Percentiles rank a stretch among this genome's conserved stretches.
Evolutionary conservation across 1,140 invertebrate genomes (phyloP).

Genomic region (Hycleus phaleratus): DNA sequence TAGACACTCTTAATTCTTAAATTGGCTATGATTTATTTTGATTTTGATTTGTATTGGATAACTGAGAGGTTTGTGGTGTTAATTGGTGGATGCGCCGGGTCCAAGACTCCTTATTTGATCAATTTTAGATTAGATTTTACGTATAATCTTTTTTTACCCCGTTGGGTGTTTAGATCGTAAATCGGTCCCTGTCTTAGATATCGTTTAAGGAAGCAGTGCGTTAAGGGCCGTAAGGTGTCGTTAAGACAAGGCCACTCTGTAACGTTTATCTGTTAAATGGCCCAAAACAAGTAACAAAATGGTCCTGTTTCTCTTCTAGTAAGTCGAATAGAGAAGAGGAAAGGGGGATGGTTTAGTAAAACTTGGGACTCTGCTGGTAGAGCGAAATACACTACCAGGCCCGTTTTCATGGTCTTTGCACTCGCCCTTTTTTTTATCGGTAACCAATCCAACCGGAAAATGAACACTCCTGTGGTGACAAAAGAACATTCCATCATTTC

Average conservation of each 20-base stretch:
- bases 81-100: no score
- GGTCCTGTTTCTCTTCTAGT: constrained; percentile 18
- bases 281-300: constrained; percentile 39
- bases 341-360: no score
- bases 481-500: constrained; percentile 42
- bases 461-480: constrained; percentile 40
- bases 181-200: constrained; percentile 25
- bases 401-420: constrained; percentile 30
- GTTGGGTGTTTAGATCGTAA: constrained; percentile 7
- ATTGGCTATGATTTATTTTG: no score
- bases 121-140: no score
- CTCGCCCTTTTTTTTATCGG: constrained; percentile 38
- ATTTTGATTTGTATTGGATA: no score
- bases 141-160: background rate
- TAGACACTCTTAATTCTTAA: no score
- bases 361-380: no score
- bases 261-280: constrained; percentile 41
- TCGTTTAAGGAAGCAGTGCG: constrained; percentile 31
- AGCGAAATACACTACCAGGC: constrained; percentile 12
- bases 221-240: constrained; percentile 36
- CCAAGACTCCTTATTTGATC: no score
- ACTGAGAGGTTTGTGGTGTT: no score
- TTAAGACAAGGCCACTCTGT: constrained; percentile 36
- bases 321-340: background rate
- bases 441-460: constrained; percentile 39